Base-by-base conservation (phyloP, 2,113 vertebrate genomes). In the Rhagologus leucostigma region DNA sequence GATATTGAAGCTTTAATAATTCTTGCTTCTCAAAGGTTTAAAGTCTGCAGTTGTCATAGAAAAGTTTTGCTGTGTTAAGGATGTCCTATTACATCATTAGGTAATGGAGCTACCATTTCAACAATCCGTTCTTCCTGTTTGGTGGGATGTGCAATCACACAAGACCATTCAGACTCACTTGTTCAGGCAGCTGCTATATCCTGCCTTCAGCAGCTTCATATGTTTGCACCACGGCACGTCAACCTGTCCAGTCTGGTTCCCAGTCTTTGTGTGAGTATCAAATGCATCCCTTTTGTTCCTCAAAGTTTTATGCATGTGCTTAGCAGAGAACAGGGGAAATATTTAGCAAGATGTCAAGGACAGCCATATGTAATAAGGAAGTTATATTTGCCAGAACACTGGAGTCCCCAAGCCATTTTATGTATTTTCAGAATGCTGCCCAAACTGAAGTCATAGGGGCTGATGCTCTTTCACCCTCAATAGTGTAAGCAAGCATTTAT, bases 111-210 rank as follows among this genome's bases (percentile, higher is more conserved):
- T 56, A 99, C 99, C 6, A 99, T 99, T 97, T 99, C 99, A 42
- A 99, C 99, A 49, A 99, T 99, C 93, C 99, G 99, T 89, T 99
- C 99, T 7, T 99, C 99, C 30, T 99, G 99, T 94, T 98, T 99
- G 97, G 99, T 99, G 91, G 99, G 99, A 35, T 99, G 99, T 95
- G 99, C 99, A n/a, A 99, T 99, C 96, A 99, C 99, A 93, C 99
- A 99, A 97, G 99, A 99, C 97, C 99, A 99, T 95, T 99, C 99
- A 1, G 99, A 99, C 89, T 99, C 99, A 0, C 98, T 99, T 5
- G 99, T 99, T 63, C 99, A 99, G 96, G 99, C 99, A 52, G 99
- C 99, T 41, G 99, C 99, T 85, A 99, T 99, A 96, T 99, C 99
- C 49, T 99, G 99, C 95, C 98, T 99, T 93, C 99, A 99, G 97